phyloP scores from a whole-genome alignment of 2,113 vertebrate species.

The Vulpes ferrilata region DNA sequence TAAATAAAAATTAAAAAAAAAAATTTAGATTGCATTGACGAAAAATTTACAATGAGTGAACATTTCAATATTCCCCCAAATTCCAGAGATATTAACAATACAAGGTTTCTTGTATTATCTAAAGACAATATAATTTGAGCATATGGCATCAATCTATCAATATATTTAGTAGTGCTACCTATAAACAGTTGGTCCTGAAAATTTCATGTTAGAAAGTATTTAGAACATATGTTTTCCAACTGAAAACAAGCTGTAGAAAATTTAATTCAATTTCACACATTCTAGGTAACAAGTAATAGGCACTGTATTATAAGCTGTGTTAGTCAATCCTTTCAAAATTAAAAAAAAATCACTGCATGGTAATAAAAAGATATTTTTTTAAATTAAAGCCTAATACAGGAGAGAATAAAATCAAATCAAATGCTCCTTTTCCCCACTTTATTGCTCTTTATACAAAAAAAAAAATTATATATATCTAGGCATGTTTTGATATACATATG shows the following conservation, averaged over 20 bases:
- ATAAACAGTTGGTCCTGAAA: neutral
- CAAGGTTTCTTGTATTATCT: neutral
- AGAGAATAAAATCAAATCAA: neutral
- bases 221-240: neutral
- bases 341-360: neutral
- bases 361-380: neutral
- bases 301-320: neutral
- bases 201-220: neutral
- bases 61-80: neutral
- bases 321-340: neutral
- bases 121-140: neutral
- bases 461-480: neutral
- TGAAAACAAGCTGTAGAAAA: slow-evolving; percentile 27
- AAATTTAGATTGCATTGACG: neutral
- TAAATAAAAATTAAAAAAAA: too few species aligned
- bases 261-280: neutral
- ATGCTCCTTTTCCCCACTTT: neutral
- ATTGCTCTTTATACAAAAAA: neutral
- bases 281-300: neutral
- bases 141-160: neutral
- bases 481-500: neutral
- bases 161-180: neutral
- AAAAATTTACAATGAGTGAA: neutral
- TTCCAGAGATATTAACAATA: neutral
- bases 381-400: neutral